Base-by-base conservation (phyloP, 1,140 invertebrate species). In the Heterodera schachtii region DNA sequence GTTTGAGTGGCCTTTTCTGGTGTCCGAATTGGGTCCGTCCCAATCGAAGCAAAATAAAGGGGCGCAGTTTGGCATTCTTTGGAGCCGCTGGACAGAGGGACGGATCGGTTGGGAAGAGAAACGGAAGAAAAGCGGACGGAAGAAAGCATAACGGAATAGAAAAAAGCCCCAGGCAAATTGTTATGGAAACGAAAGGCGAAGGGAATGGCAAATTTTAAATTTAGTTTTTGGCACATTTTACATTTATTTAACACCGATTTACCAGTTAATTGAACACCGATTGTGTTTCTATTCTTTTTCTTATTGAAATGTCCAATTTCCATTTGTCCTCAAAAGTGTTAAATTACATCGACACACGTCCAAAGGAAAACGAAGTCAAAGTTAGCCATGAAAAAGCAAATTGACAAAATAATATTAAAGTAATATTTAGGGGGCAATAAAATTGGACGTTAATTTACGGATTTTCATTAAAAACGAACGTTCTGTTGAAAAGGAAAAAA, bases 331-430 rank as follows among this genome's bases (percentile, higher is more conserved):
- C 82, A 2, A 86, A 86, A 66, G 76, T 77, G 47, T 46, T 86
- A 19, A 85, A 86, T 71, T 83, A 82, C 64, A 83, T 84, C 44
- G 85, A 86, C 64, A 86, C 79, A n/a, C 69, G 81, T 47, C 83
- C 84, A 13, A 81, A 82, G 49, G 83, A 87, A 11, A 78, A 83
- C 66, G 81, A 82, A 64, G 75, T 86, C 9, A 86, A 86, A 84
- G 84, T 85, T 64, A 11, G 60, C 75, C 49, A 70, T 67, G 73
- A 7, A 76, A 57, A n/a, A 16, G 19, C 7, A 31, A 21, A 7
- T 31, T 31, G 31, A 31, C 49, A 52, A 52, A 52, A 74, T 21
- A 7, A 57, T 47, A 6, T 57, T 7, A 43, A n/a, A 19, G 19
- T n/a, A 60, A 0, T 3, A 49, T 75, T 16, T 67, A 86, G 80